A percentile compares a stretch with the other conserved stretches of the same genome.
These are phyloP conservation scores for Desmodus rotundus DNA, from an alignment of 2,113 vertebrate species.

Conservation along the genomic window DNA sequence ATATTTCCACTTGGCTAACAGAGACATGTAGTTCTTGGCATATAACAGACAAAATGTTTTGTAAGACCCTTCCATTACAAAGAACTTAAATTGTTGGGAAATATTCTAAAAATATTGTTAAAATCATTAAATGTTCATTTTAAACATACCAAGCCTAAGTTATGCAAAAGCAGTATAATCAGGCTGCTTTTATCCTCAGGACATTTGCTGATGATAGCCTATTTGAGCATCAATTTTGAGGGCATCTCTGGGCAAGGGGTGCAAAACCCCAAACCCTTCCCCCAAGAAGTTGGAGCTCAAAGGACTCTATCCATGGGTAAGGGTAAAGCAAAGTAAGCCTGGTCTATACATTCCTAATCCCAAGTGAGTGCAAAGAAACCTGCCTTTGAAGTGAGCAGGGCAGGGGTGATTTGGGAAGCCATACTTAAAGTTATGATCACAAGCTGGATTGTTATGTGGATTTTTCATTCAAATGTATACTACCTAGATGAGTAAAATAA, in stretches of 20 bases:
- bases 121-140: background rate
- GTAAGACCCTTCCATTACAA: background rate
- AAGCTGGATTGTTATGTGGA: background rate
- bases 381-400: background rate
- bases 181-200: background rate
- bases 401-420: background rate
- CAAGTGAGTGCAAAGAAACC: background rate
- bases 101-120: background rate
- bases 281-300: background rate
- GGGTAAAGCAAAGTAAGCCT: background rate
- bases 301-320: background rate
- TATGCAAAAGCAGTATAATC: background rate
- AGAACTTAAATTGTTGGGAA: background rate
- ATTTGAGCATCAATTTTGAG: background rate
- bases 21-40: background rate
- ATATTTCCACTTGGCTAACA: background rate
- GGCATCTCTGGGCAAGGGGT: background rate
- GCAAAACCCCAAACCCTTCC: background rate
- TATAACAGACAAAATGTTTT: background rate
- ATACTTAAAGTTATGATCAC: background rate
- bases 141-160: background rate
- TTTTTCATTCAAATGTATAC: background rate
- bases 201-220: background rate
- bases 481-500: background rate
- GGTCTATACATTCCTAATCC: background rate